Conservation (phyloP, 2,797 vertebrate species). For the Oophaga sylvatica region DNA sequence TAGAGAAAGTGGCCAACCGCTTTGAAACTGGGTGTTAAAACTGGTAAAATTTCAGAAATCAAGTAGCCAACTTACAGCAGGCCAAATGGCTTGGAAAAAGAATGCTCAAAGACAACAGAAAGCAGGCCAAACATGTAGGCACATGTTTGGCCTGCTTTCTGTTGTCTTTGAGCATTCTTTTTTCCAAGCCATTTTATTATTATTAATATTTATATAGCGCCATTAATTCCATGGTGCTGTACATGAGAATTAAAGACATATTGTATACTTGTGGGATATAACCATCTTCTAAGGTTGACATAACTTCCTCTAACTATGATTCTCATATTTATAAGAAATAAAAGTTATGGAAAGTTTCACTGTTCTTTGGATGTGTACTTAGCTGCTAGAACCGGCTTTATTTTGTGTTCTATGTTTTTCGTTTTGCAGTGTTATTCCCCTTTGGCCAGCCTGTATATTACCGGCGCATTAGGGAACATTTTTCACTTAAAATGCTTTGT, state of each 20-base stretch:
- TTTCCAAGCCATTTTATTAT: no score
- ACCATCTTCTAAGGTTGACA: neutral
- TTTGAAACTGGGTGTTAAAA: no score
- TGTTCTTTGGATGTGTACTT: neutral
- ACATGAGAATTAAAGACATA: no score
- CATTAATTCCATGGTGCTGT: no score
- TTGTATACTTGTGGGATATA: neutral
- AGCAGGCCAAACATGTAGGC: neutral
- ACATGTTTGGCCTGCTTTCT: neutral
- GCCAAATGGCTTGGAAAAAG: neutral
- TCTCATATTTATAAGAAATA: neutral
- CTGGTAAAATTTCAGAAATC: neutral
- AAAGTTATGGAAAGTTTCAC: neutral
- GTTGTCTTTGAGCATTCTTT: neutral
- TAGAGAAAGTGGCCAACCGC: no score
- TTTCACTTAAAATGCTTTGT: constrained; percentile 45
- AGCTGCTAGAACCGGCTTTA: neutral
- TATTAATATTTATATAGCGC: no score
- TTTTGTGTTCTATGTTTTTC: constrained; percentile 16
- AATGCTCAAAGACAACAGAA: neutral
- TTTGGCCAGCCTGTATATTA: constrained; percentile 36
- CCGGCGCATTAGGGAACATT: constrained; percentile 16
- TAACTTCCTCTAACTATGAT: neutral
- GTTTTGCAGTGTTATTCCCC: constrained; percentile 10
- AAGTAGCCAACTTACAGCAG: neutral